Base-by-base conservation (phyloP, 92 coral and sea anemone species). In the Bergia puertoricense region DNA sequence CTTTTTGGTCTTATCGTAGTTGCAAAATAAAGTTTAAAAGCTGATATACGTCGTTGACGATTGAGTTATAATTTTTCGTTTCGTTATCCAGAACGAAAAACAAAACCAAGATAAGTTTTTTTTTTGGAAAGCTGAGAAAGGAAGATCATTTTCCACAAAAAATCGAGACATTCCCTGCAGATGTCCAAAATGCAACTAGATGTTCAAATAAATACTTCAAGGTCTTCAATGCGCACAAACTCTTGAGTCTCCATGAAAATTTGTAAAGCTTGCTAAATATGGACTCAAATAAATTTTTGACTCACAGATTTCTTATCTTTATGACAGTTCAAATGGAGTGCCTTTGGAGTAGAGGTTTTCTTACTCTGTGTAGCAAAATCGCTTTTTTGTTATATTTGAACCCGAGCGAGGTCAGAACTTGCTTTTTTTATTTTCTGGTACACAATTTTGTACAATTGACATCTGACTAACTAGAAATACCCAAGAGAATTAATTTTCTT, bases 381-480 rank as follows among this genome's bases (percentile, higher is more conserved):
- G 51, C 30, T 15, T 41, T 42, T 42, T 76, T 18, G 6, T 8
- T 41, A 5, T n/a, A 40, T 40, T 76, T 76, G 37, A 40, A 15
- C 80, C 80, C 3, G 51, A 76, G 23, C 48, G 48, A 42, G 3
- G 48, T n/a, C 80, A 15, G 43, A 8, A 10, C 46, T 76, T 16
- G 10, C 18, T 18, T 8, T 39, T 54, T 42, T 76, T 76, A 42
- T 42, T 76, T 76, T 76, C 80, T 42, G 36, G 54, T 76, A 42
- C 37, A 18, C 80, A 41, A 76, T 41, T 76, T 40, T 76, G 50
- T 20, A 76, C 38, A 76, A 76, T 76, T 76, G 46, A 76, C 80
- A 42, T 76, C 13, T 30, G 7, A 76, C 46, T 42, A 40, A 43
- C 46, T 40, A 6, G 80, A 76, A 42, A 40, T 16, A 40, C 80